Evolutionary conservation across 2,797 vertebrate genomes (phyloP), one percentile per base, ranked within the genome.

Genomic region (Anomalospiza imberbis): DNA sequence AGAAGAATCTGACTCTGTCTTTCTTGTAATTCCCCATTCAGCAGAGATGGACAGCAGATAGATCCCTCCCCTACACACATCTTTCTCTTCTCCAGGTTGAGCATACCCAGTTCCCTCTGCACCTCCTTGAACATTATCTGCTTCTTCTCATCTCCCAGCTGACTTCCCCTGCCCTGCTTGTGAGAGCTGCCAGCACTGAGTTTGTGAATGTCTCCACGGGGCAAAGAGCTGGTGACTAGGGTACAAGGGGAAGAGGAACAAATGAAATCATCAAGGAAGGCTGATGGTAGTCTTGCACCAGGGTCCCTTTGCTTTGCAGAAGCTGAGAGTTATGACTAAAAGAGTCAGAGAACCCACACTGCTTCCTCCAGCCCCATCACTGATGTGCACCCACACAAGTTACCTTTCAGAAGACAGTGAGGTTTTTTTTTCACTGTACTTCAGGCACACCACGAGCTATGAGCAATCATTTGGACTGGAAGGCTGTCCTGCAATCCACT

Each of bases 401-500:
- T 85, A 58, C 13, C 42, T 58, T 48, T 90, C 51, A 79, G 77
- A 84, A 87, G 51, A 74, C 12, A 28, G 74, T 67, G 80, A 95
- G 48, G 51, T 10, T 71, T 34, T 82, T 93, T 65, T 66, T 50
- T 76, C 20, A 2, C 58, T 54, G 77, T 89, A 68, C 40, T 96
- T 94, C 67, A 94, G 67, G 89, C 63, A 95, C 85, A 93, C 55
- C n/a, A 16, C 74, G 85, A 86, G 82, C 82, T 93, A 53, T 95
- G 76, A 94, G 92, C 91, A 96, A 94, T 88, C 70, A 61, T 40
- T 87, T 92, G 50, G 86, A 91, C 61, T 93, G 72, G 47, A 85
- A 79, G 91, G 78, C 62, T 85, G 36, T 92, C 96, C 93, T 95
- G 94, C 95, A 97, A 96, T 95, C 76, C 51, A 71, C 94, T 94